Conservation (phyloP, 2,888 invertebrate species). For the Drosophila eohydei region DNA sequence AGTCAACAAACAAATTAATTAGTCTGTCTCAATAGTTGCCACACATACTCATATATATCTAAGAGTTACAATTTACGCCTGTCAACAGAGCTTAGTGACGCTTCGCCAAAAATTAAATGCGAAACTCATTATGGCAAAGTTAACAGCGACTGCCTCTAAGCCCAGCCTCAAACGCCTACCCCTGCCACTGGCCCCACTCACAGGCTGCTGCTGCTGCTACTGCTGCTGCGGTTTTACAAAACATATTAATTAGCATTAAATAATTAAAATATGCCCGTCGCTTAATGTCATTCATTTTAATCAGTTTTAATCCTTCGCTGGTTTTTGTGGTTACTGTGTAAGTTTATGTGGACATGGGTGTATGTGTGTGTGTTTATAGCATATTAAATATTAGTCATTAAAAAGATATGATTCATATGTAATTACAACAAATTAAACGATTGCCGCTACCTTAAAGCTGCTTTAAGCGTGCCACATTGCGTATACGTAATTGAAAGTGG, state of each 20-base stretch:
- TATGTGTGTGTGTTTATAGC: conserved; percentile 17
- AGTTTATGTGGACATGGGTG: conserved; percentile 17
- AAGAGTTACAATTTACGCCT: conserved; percentile 60
- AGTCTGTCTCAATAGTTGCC: conserved; percentile 76
- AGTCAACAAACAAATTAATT: conserved; percentile 80
- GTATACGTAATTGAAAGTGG: conserved; percentile 17
- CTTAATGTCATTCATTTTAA: conserved; percentile 80
- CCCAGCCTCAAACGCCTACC: conserved; percentile 12
- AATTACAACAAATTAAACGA: conserved; percentile 54
- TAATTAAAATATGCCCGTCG: conserved; percentile 78
- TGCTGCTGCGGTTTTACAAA: conserved; percentile 72
- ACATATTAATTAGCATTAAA: conserved; percentile 81
- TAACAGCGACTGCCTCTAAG: conserved; percentile 52
- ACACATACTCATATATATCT: conserved; percentile 50
- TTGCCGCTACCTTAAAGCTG: conserved; percentile 27
- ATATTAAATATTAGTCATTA: conserved; percentile 70
- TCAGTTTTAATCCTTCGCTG: conserved; percentile 73
- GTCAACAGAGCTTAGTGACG: conserved; percentile 73
- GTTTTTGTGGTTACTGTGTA: conserved; percentile 49
- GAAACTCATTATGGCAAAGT: conserved; percentile 79
- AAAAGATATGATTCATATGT: conserved; percentile 46
- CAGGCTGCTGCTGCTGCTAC: conserved; percentile 15
- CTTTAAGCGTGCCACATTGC: background rate
- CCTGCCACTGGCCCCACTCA: background rate
- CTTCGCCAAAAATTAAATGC: conserved; percentile 74